phyloP scores from a whole-genome alignment of 2,888 invertebrate species.

The Fragum sueziense region DNA sequence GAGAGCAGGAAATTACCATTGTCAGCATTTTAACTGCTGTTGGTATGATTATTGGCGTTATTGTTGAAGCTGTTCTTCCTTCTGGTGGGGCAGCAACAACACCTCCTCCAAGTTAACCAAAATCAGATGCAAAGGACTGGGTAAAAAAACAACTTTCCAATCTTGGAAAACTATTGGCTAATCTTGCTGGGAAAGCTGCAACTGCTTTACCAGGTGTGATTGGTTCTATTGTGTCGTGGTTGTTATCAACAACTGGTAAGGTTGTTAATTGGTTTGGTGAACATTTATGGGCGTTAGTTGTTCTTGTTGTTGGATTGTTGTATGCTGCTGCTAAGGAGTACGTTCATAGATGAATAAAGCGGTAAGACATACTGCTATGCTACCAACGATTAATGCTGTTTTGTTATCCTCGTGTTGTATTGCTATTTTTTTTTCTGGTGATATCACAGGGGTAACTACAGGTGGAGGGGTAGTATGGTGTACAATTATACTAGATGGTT shows the following conservation, averaged over 20 bases:
- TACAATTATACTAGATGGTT: constrained; percentile 6
- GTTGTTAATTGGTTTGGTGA: constrained; percentile 47
- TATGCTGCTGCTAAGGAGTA: constrained; percentile 28
- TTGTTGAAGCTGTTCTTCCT: constrained; percentile 40
- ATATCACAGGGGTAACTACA: background rate
- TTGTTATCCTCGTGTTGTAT: constrained; percentile 19
- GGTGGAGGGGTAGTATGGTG: constrained; percentile 4
- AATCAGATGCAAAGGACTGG: constrained; percentile 35
- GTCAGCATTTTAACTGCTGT: constrained; percentile 44
- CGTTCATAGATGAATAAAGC: constrained; percentile 18
- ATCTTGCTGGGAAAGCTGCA: constrained; percentile 40
- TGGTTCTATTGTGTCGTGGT: constrained; percentile 44
- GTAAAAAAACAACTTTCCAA: constrained; percentile 45
- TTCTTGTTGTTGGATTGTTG: constrained; percentile 14
- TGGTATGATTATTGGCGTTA: constrained; percentile 45
- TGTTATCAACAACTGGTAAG: constrained; percentile 40
- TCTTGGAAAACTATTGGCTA: constrained; percentile 30
- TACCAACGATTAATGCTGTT: constrained; percentile 26
- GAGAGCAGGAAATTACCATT: constrained; percentile 50
- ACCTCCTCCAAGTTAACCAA: constrained; percentile 13
- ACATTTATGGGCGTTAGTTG: constrained; percentile 36
- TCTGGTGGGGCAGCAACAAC: constrained; percentile 15
- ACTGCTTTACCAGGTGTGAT: constrained; percentile 42
- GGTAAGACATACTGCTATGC: constrained; percentile 21
- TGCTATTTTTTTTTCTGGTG: constrained; percentile 19